These are phyloP conservation scores for Megaustenia siamemsis DNA, from an alignment of 2,888 invertebrate species.

Conservation along the genomic window DNA sequence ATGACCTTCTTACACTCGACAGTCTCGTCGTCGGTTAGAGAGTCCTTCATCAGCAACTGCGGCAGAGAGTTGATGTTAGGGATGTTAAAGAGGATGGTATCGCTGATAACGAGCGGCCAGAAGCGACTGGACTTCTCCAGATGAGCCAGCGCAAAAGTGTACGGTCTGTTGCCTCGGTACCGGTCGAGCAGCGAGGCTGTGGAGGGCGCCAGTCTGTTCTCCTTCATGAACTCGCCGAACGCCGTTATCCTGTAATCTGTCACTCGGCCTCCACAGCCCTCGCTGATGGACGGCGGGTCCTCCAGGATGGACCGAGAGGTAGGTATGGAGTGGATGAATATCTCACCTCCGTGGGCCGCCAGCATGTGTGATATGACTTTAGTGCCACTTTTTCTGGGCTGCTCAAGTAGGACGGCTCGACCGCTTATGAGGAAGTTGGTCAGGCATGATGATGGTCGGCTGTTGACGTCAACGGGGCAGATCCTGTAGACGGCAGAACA, in stretches of 20 bases:
- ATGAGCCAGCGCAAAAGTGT: slow-evolving; percentile 75
- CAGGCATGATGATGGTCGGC: slow-evolving; percentile 96
- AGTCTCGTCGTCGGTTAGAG: slow-evolving; percentile 91
- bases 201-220: slow-evolving; percentile 88
- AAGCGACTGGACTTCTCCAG: slow-evolving; percentile 90
- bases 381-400: slow-evolving; percentile 85
- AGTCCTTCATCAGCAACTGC: slow-evolving; percentile 89
- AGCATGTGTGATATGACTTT: slow-evolving; percentile 95
- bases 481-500: slow-evolving; percentile 92
- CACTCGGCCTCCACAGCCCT: slow-evolving; percentile 95
- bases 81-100: slow-evolving; percentile 88
- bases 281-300: slow-evolving; percentile 96
- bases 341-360: slow-evolving; percentile 96
- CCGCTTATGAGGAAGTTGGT: slow-evolving; percentile 96
- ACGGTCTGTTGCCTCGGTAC: slow-evolving; percentile 51
- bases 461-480: slow-evolving; percentile 97
- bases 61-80: slow-evolving; percentile 84
- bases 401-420: slow-evolving; percentile 86
- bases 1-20: slow-evolving; percentile 92
- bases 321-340: slow-evolving; percentile 94
- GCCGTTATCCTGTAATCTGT: slow-evolving; percentile 93
- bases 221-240: slow-evolving; percentile 92
- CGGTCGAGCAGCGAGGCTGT: slow-evolving; percentile 60
- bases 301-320: slow-evolving; percentile 92
- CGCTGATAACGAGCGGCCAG: slow-evolving; percentile 89